Conservation (phyloP, 2,888 invertebrate species). For the Myopa tessellatipennis region DNA sequence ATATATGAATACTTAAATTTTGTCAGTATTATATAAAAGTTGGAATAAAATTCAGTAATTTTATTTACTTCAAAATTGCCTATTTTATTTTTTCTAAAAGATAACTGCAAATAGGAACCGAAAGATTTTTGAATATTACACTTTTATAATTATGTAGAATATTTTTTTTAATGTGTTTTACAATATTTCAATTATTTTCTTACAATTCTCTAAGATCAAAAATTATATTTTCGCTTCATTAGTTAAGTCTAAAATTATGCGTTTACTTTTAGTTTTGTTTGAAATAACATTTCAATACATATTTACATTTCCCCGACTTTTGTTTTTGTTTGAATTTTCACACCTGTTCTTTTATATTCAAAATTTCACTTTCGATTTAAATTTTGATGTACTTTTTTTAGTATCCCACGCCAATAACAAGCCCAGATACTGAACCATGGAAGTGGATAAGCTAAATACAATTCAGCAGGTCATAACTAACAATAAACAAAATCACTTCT, state of each 20-base stretch:
- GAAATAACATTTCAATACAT: neutral
- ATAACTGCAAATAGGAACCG: too few relatives aligned
- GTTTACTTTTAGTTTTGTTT: neutral
- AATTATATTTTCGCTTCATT: conserved; percentile 1
- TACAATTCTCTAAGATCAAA: neutral
- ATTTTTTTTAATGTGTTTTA: too few relatives aligned
- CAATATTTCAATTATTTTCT: too few relatives aligned
- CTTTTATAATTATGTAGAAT: too few relatives aligned
- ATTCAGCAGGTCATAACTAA: conserved; percentile 43
- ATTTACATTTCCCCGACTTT: neutral
- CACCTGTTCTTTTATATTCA: conserved; percentile 27
- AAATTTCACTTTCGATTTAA: conserved; percentile 40
- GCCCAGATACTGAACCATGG: conserved; percentile 90
- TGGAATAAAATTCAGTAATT: too few relatives aligned
- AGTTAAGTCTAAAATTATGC: neutral
- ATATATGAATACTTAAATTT: too few relatives aligned
- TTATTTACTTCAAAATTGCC: too few relatives aligned
- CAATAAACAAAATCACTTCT: conserved; percentile 52
- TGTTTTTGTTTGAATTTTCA: neutral
- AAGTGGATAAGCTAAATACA: conserved; percentile 77
- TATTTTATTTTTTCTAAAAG: too few relatives aligned
- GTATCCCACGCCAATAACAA: conserved; percentile 89
- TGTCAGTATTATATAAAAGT: too few relatives aligned
- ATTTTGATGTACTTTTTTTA: conserved; percentile 67
- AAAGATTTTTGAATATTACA: too few relatives aligned